These are phyloP conservation scores for Adineta ricciae DNA, from an alignment of 2,888 invertebrate species.

Conservation along the genomic window DNA sequence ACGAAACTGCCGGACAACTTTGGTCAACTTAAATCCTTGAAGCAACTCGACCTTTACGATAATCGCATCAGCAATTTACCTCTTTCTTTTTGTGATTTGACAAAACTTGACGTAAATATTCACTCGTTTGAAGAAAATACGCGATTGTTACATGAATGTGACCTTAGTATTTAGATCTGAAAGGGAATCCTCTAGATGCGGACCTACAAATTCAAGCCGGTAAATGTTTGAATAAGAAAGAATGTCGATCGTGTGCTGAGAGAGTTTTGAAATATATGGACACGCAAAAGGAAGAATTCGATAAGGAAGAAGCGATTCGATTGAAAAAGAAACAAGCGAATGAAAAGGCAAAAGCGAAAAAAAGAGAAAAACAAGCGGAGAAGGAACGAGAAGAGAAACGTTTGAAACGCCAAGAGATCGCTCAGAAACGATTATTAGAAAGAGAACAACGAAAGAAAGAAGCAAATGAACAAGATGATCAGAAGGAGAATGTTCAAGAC, in stretches of 20 bases:
- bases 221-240: slow-evolving; percentile 61
- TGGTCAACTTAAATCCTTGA: slow-evolving; percentile 61
- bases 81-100: slow-evolving; percentile 62
- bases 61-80: slow-evolving; percentile 60
- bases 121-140: not conserved
- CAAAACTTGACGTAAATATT: slow-evolving; percentile 53
- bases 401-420: not conserved
- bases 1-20: slow-evolving; percentile 64
- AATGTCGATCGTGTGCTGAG: slow-evolving; percentile 64
- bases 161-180: slow-evolving; percentile 62
- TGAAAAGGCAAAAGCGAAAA: slow-evolving; percentile 4
- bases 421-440: not conserved
- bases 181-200: slow-evolving; percentile 63
- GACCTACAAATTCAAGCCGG: slow-evolving; percentile 62
- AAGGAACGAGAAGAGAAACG: slow-evolving; percentile 21
- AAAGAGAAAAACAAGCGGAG: slow-evolving; percentile 18
- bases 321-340: slow-evolving; percentile 20
- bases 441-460: not conserved
- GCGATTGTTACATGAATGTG: not conserved
- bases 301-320: slow-evolving; percentile 15
- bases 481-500: not conserved
- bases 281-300: not conserved
- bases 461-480: not conserved
- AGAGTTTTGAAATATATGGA: slow-evolving; percentile 55
- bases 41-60: slow-evolving; percentile 64